phyloP scores from a whole-genome alignment of 2,797 vertebrate genomes.

The Jordanella pulchra region DNA sequence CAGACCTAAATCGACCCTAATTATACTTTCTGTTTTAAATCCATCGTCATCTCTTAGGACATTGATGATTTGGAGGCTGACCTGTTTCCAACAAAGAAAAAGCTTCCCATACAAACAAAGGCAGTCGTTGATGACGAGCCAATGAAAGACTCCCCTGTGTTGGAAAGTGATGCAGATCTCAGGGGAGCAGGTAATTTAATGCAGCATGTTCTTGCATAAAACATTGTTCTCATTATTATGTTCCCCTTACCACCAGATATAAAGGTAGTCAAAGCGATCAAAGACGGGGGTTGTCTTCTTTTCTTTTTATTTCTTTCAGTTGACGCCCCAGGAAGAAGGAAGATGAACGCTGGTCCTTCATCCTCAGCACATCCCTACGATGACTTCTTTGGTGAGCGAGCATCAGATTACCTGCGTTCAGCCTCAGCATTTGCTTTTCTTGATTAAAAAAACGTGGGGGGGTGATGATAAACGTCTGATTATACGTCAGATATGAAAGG shows the following conservation, averaged over 20 bases:
- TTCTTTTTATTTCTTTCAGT: conserved; percentile 58
- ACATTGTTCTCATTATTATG: conserved; percentile 35
- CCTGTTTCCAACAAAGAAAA: conserved; percentile 80
- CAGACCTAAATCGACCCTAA: not conserved
- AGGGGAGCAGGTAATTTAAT: conserved; percentile 51
- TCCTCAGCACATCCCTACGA: conserved; percentile 64
- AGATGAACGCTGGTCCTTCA: conserved; percentile 62
- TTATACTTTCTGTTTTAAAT: not conserved
- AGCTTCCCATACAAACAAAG: conserved; percentile 72
- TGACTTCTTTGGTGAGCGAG: conserved; percentile 83
- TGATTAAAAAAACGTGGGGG: conserved; percentile 52
- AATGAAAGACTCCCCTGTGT: conserved; percentile 34
- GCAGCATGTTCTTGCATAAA: conserved; percentile 26
- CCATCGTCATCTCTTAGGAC: conserved; percentile 67
- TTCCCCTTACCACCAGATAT: conserved; percentile 23
- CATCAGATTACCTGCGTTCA: not conserved
- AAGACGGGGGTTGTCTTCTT: conserved; percentile 14
- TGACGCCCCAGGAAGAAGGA: conserved; percentile 58
- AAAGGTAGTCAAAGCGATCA: conserved; percentile 31
- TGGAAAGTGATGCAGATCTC: conserved; percentile 41
- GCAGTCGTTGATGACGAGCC: conserved; percentile 45
- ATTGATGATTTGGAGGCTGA: conserved; percentile 88
- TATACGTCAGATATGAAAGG: conserved; percentile 33
- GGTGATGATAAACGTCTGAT: conserved; percentile 39
- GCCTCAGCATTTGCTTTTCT: conserved; percentile 16